phyloP scores from a whole-genome alignment of 2,113 vertebrate species.

The Dryoscopus gambensis region DNA sequence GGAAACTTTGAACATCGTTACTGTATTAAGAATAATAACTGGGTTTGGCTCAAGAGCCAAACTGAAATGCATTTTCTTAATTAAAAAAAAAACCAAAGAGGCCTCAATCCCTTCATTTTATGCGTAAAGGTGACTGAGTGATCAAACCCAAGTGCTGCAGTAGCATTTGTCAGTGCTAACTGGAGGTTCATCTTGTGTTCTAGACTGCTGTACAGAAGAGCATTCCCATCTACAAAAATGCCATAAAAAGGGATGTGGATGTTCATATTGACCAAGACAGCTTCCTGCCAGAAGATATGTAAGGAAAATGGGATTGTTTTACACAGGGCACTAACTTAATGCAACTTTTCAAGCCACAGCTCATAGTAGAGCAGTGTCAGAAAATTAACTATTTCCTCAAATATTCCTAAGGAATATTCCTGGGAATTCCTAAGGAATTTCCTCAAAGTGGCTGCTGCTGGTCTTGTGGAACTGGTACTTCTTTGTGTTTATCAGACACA shows the following conservation, averaged over 20 bases:
- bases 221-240: constrained; percentile 85
- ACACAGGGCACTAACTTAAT: neutral
- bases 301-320: constrained; percentile 44
- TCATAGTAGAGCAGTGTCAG: neutral
- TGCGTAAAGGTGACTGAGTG: neutral
- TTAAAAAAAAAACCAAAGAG: neutral
- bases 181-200: neutral
- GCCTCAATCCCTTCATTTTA: neutral
- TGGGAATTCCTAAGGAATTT: no score
- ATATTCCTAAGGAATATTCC: no score
- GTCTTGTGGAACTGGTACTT: neutral
- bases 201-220: constrained; percentile 89
- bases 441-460: neutral
- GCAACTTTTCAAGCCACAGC: neutral
- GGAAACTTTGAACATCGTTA: neutral
- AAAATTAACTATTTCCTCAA: neutral
- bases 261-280: constrained; percentile 89
- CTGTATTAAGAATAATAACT: neutral
- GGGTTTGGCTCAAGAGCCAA: neutral
- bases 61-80: neutral
- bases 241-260: constrained; percentile 86
- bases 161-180: neutral
- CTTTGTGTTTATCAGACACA: neutral
- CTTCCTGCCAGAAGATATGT: constrained; percentile 88
- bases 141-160: neutral